Evolutionary conservation across 2,888 invertebrate species (phyloP).

Genomic region (Salticus scenicus): DNA sequence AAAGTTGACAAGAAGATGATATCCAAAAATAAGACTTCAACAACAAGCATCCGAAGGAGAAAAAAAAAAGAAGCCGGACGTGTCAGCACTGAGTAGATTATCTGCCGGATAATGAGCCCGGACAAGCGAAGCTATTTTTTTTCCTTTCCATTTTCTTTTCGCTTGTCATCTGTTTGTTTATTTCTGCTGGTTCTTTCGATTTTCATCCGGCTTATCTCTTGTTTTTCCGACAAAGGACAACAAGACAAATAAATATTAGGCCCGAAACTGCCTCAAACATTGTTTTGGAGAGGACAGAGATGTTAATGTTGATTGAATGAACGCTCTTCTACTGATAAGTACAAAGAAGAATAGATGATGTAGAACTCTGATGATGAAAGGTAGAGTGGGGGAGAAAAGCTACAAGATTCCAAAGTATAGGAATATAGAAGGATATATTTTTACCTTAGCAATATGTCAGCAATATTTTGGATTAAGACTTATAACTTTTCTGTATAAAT

Average conservation of each 20-base stretch:
- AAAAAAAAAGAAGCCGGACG: conserved; percentile 28
- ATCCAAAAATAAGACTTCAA: conserved; percentile 34
- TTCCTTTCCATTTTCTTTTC: not conserved
- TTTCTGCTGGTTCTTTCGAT: not conserved
- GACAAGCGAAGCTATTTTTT: conserved; percentile 30
- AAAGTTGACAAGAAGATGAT: conserved; percentile 36
- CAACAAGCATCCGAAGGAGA: not conserved
- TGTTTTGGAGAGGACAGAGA: too few relatives aligned
- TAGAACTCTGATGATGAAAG: too few relatives aligned
- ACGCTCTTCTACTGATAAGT: too few relatives aligned
- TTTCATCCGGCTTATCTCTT: not conserved
- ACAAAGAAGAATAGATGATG: too few relatives aligned
- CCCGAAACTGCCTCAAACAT: not conserved
- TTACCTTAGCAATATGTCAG: too few relatives aligned
- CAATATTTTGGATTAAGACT: too few relatives aligned
- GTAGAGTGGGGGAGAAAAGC: too few relatives aligned
- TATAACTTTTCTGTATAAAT: too few relatives aligned
- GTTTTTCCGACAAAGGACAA: not conserved
- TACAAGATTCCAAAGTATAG: too few relatives aligned
- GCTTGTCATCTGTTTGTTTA: not conserved
- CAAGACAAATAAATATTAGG: not conserved
- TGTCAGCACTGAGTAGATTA: conserved; percentile 52
- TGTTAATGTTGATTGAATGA: too few relatives aligned
- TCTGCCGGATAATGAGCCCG: conserved; percentile 62
- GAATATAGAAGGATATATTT: too few relatives aligned